Percentiles rank a stretch among this genome's conserved stretches.
Conservation (phyloP, 2,797 vertebrate genomes). For the Picus viridis region DNA sequence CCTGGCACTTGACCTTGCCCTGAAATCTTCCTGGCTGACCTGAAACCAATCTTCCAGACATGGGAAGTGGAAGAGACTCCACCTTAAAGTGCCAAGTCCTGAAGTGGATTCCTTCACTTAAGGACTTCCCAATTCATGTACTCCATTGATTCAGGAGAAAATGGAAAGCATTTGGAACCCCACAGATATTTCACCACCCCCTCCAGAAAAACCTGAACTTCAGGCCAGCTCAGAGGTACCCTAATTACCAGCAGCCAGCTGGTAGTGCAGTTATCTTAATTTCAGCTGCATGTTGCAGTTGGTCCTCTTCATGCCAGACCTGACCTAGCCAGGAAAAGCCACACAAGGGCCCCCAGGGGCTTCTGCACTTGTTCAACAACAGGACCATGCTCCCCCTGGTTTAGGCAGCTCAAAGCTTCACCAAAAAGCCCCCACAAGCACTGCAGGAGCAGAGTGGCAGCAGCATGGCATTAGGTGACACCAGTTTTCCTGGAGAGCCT, state of each 20-base stretch:
- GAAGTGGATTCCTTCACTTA: neutral
- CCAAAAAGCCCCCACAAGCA: neutral
- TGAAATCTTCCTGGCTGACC: no score
- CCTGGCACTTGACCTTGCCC: no score
- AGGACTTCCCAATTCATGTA: neutral
- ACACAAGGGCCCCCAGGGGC: accelerated
- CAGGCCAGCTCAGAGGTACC: neutral
- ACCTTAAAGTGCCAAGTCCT: neutral
- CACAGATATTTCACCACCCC: neutral
- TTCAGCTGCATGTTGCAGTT: accelerated
- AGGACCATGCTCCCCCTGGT: neutral
- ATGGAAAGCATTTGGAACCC: neutral
- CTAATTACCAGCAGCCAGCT: accelerated
- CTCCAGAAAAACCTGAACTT: neutral
- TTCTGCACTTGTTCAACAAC: neutral
- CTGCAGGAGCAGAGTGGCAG: neutral
- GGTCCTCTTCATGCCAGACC: neutral
- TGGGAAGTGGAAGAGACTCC: neutral
- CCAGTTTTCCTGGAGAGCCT: neutral
- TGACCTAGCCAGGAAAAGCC: accelerated
- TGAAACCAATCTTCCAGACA: neutral
- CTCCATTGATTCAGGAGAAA: neutral
- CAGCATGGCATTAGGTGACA: accelerated
- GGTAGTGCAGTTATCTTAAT: neutral
- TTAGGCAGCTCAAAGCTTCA: neutral